Percentiles rank a stretch among this genome's conserved stretches.
phyloP scores from a whole-genome alignment of 2,797 vertebrate species.

The Sebastes variabilis region DNA sequence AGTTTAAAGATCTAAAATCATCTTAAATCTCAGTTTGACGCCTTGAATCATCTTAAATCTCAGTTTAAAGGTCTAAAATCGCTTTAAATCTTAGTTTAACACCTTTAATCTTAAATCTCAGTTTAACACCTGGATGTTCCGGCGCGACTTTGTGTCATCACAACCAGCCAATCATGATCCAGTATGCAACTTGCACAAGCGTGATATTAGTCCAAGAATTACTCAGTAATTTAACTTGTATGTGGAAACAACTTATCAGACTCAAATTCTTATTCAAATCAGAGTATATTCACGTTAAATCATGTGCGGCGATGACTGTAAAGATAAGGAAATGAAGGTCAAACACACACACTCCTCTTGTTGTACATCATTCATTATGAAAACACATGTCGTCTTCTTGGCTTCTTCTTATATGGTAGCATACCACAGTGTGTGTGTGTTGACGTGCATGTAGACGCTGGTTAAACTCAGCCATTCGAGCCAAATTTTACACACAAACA shows the following conservation, averaged over 20 bases:
- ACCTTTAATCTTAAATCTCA: background rate
- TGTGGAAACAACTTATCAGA: background rate
- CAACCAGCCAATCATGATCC: background rate
- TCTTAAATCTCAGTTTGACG: too few species aligned
- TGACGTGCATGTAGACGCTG: constrained; percentile 5
- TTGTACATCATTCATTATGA: background rate
- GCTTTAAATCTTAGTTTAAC: background rate
- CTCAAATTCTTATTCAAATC: too few species aligned
- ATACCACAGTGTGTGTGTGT: constrained; percentile 13
- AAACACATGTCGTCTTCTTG: background rate
- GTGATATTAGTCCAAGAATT: background rate
- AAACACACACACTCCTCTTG: background rate
- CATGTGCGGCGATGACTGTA: too few species aligned
- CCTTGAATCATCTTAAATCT: background rate
- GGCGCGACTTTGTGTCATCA: background rate
- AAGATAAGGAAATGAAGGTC: background rate
- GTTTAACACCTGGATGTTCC: background rate
- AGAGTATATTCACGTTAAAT: too few species aligned
- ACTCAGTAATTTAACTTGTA: background rate
- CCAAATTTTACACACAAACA: constrained; percentile 7
- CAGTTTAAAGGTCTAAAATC: too few species aligned
- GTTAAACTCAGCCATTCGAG: constrained; percentile 23
- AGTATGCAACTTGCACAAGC: too few species aligned
- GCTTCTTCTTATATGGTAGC: constrained; percentile 54
- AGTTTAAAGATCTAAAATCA: background rate